Conservation (phyloP, 2,888 invertebrate genomes). For the Megalurothrips usitatus region DNA sequence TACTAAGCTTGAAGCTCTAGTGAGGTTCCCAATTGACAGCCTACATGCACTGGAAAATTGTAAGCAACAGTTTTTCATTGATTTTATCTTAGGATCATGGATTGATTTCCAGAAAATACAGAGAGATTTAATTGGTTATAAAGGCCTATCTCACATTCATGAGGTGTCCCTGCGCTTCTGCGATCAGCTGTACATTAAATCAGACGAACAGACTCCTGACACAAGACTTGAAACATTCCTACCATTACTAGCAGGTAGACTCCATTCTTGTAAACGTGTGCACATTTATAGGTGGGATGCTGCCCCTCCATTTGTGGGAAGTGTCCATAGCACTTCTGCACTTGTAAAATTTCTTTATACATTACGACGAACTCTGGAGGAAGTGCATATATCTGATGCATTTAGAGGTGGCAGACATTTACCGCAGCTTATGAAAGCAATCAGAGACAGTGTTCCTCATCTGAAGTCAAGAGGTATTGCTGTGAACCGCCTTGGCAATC, state of each 20-base stretch:
- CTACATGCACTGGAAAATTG: background rate
- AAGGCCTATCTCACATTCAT: conserved; percentile 2
- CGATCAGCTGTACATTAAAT: background rate
- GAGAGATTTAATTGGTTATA: background rate
- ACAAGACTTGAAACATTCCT: conserved; percentile 8
- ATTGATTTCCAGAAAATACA: background rate
- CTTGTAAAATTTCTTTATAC: background rate
- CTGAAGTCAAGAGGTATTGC: background rate
- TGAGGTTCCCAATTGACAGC: conserved; percentile 10
- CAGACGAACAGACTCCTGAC: background rate
- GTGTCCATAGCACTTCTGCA: background rate
- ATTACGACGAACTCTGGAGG: background rate
- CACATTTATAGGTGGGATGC: conserved; percentile 2
- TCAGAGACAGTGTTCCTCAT: background rate
- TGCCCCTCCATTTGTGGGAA: background rate
- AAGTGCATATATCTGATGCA: conserved; percentile 5
- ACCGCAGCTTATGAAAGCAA: background rate
- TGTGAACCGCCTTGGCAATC: background rate
- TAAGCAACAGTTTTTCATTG: conserved; percentile 16
- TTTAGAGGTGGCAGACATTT: background rate
- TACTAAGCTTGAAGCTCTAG: background rate
- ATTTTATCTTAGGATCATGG: background rate
- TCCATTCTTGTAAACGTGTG: background rate
- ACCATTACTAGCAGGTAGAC: background rate
- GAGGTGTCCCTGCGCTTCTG: conserved; percentile 13